phyloP scores from a whole-genome alignment of 2,888 invertebrate species.

The Synanthedon myopaeformis region DNA sequence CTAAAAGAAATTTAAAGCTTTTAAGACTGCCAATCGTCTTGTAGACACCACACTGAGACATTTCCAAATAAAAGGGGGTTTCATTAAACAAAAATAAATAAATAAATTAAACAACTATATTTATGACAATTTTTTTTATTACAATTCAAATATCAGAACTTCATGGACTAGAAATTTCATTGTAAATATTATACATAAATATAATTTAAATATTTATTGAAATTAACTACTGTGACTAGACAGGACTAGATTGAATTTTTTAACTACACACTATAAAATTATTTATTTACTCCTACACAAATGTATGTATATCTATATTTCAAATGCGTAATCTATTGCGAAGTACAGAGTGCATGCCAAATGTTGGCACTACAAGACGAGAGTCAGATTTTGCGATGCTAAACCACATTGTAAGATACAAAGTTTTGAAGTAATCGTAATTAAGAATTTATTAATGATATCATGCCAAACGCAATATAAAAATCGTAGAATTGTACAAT shows the following conservation, averaged over 20 bases:
- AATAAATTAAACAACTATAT: conserved; percentile 50
- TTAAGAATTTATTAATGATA: conserved; percentile 60
- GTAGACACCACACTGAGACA: conserved; percentile 31
- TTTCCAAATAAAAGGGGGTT: conserved; percentile 11
- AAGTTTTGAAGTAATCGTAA: conserved; percentile 53
- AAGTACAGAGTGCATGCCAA: conserved; percentile 43
- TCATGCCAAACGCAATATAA: conserved; percentile 68
- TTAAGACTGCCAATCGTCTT: conserved; percentile 51
- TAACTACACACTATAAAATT: conserved; percentile 25
- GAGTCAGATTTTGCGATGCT: conserved; percentile 43
- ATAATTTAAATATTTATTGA: background rate
- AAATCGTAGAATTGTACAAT: conserved; percentile 64
- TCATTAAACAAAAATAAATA: conserved; percentile 14
- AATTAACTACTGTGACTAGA: conserved; percentile 43
- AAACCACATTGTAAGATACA: conserved; percentile 50
- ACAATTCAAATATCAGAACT: conserved; percentile 32
- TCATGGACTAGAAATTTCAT: conserved; percentile 28
- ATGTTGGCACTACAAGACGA: conserved; percentile 64
- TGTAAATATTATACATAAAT: conserved; percentile 12
- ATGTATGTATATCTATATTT: conserved; percentile 3
- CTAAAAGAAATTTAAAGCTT: conserved; percentile 47
- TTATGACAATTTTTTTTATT: conserved; percentile 49
- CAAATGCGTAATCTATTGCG: conserved; percentile 33
- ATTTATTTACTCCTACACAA: conserved; percentile 12
- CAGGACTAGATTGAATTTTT: conserved; percentile 43